Base-by-base conservation (phyloP, 2,113 vertebrate genomes). In the Otis tarda region DNA sequence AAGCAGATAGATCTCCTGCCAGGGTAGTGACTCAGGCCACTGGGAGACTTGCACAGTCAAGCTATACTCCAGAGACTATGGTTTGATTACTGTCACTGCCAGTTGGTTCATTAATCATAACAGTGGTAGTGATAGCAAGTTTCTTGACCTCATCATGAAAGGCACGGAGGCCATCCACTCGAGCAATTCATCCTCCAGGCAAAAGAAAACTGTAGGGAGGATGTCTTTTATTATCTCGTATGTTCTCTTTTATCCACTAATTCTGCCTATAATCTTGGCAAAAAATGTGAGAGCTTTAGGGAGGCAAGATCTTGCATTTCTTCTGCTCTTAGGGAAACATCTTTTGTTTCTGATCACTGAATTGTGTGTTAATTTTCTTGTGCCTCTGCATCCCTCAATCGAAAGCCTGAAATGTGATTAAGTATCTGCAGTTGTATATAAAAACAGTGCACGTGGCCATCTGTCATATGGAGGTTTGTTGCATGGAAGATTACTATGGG, bases 111-210 rank as follows among this genome's bases (percentile, higher is more conserved):
- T 98, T 97, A 97, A 97, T 98, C 96, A 97, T 94, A 97, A 91
- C 89, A 91, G 93, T 83, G 93, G 88, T 87, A 94, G 93, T 96
- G 97, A 97, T 95, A 97, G 95, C 63, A 83, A 95, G 95, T 97
- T 97, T 94, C 91, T 97, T 97, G 97, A 98, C 97, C 97, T 97
- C 94, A 94, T 89, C 93, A 97, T 87, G 92, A 95, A 67, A 94
- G 89, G 70, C 95, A 95, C 47, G 18, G 92, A 96, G 97, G 97
- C 95, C 94, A 97, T 94, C 28, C 73, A 87, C 88, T 96, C 83
- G 92, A 97, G 93, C 78, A 94, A 93, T 92, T 97, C 94, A 93
- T 94, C 87, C 95, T 96, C 87, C 85, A 94, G 95, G 91, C 84
- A 87, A 84, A 87, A 91, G 91, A 97, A 95, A 97, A 94, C 92